Conservation (phyloP, 1,140 invertebrate genomes). For the Leucophenga varia region DNA sequence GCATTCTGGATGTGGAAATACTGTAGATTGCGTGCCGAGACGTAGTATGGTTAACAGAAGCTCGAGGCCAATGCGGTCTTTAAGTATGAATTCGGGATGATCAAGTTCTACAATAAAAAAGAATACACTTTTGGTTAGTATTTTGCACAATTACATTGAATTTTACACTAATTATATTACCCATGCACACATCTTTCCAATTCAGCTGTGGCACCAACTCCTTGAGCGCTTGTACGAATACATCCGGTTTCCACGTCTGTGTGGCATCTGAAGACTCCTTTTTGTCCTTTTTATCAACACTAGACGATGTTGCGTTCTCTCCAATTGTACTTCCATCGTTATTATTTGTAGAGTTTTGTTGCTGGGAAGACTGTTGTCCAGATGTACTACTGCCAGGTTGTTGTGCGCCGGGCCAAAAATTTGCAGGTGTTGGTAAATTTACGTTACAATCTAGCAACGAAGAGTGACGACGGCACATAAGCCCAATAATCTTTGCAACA, state of each 20-base stretch:
- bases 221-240: conserved; percentile 87
- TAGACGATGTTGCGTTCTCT: conserved; percentile 26
- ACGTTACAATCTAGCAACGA: conserved; percentile 69
- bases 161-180: conserved; percentile 63
- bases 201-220: conserved; percentile 82
- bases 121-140: background rate
- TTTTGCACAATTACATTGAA: background rate
- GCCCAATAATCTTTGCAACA: conserved; percentile 79
- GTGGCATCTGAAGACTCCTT: conserved; percentile 57
- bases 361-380: conserved; percentile 13
- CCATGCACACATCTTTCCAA: conserved; percentile 90
- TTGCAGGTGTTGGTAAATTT: conserved; percentile 65
- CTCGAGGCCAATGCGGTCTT: conserved; percentile 80
- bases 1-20: conserved; percentile 82
- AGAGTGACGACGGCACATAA: conserved; percentile 83
- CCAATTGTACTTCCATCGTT: conserved; percentile 38
- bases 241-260: conserved; percentile 89
- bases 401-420: conserved; percentile 59
- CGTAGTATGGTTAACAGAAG: conserved; percentile 79
- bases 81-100: conserved; percentile 84
- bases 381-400: conserved; percentile 10
- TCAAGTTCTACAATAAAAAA: conserved; percentile 60
- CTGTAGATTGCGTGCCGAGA: conserved; percentile 74
- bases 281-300: conserved; percentile 58
- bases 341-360: conserved; percentile 36